Evolutionary conservation across 2,888 invertebrate genomes (phyloP), one percentile per base, ranked within the genome.

Genomic region (Oscheius onirici): DNA sequence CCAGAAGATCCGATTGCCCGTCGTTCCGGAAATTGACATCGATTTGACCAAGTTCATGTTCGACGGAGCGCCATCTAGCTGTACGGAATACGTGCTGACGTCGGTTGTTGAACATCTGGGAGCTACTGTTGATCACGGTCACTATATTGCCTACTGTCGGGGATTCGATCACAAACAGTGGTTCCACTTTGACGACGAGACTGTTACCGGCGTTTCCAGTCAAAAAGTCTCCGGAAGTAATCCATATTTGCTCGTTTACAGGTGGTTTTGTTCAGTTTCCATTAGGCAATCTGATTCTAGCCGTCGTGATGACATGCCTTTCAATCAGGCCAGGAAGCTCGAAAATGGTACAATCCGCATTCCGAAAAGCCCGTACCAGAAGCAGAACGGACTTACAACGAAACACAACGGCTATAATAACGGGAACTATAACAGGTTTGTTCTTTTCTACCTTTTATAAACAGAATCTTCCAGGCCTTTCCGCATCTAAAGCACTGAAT

Each of bases 111-210:
- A 75, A 67, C 75, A 75, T 63, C 68, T 75, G 20, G 75, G 75
- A 40, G 41, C 70, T 1, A 67, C 70, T 22, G 71, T 75, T 13
- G 72, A 79, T 41, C 77, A 63, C 55, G 83, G 83, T 15, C 83
- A 83, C 65, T 83, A 83, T 61, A 58, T 79, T 11, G 73, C 83
- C 10, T 75, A 74, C 22, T 71, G 71, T 69, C 69, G 73, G 22
- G 82, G 84, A 3, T 81, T 74, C 46, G 77, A 84, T 54, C 71
- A 57, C 41, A 26, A 67, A 20, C 58, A 54, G 40, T 79, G 80
- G 79, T 84, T 41, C 67, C 57, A 74, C 17, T 82, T 80, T 54
- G 82, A 81, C 51, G 82, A 80, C 54, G 80, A 76, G 20, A 40
- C 70, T 20, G 76, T 78, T 26, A 41, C 13, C 69, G 63, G 54